A percentile compares a stretch with the other conserved stretches of the same genome.
phyloP scores from a whole-genome alignment of 1,140 invertebrate genomes.

The Sminthurides bifidus region DNA sequence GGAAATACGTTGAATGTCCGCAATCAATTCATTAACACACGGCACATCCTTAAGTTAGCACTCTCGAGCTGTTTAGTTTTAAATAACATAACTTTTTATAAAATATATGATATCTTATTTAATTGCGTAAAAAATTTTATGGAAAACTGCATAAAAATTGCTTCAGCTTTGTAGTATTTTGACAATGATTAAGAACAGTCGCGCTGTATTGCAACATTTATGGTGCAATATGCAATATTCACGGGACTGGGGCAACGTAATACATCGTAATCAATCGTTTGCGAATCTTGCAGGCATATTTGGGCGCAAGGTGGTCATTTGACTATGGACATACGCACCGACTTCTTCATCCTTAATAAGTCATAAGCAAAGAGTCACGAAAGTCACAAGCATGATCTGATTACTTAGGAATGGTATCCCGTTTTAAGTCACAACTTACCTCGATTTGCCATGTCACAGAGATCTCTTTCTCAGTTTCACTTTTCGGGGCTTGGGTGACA shows the following conservation, averaged over 20 bases:
- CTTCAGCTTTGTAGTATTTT: no score
- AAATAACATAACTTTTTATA: no score
- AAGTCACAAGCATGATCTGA: background rate
- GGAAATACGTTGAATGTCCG: no score
- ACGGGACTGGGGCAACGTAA: background rate
- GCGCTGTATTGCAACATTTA: background rate
- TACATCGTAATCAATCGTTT: background rate
- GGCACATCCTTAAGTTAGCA: no score
- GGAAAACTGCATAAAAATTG: no score
- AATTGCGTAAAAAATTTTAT: no score
- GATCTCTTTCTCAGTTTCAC: slow-evolving; percentile 73
- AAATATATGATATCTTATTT: no score
- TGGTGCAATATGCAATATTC: background rate
- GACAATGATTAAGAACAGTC: no score
- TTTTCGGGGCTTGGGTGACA: slow-evolving; percentile 44
- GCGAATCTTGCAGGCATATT: background rate
- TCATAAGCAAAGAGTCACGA: slow-evolving; percentile 7
- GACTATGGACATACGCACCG: slow-evolving; percentile 70
- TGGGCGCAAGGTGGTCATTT: slow-evolving; percentile 3
- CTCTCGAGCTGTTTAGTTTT: no score
- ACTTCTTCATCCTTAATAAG: slow-evolving; percentile 66
- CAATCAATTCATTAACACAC: no score
- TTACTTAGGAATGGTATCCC: slow-evolving; percentile 1
- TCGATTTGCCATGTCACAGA: slow-evolving; percentile 94
- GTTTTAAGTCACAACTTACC: slow-evolving; percentile 33